A percentile compares a stretch with the other conserved stretches of the same genome.
These are phyloP conservation scores for Pycnomerus fuliginosus DNA, from an alignment of 2,888 invertebrate genomes.

Conservation along the genomic window DNA sequence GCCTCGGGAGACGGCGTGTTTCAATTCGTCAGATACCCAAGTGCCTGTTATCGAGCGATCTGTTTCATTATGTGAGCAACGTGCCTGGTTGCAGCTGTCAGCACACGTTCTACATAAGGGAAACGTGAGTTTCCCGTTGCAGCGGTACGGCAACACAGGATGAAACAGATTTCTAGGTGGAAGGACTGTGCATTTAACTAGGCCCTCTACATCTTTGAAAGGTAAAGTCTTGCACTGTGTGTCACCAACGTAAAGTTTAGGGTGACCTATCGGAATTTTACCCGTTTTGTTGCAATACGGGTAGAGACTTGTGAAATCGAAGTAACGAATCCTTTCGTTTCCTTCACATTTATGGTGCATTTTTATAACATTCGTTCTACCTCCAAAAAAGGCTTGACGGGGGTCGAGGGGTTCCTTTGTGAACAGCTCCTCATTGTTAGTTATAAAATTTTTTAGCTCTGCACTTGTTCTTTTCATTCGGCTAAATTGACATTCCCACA, in stretches of 20 bases:
- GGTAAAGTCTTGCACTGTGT: slow-evolving; percentile 6
- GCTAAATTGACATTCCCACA: slow-evolving; percentile 1
- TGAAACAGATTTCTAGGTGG: slow-evolving; percentile 6
- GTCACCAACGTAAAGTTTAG: slow-evolving; percentile 10
- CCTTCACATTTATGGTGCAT: too few relatives aligned
- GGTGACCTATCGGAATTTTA: slow-evolving; percentile 18
- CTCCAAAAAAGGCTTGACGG: too few relatives aligned
- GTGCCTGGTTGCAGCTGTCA: too few relatives aligned
- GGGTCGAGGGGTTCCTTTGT: too few relatives aligned
- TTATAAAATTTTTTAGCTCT: too few relatives aligned
- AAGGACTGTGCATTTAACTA: slow-evolving; percentile 4
- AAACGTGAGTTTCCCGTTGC: slow-evolving; percentile 6
- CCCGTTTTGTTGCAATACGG: slow-evolving; percentile 17
- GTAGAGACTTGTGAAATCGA: slow-evolving; percentile 22
- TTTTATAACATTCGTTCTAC: too few relatives aligned
- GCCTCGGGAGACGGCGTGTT: too few relatives aligned
- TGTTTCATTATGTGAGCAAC: too few relatives aligned
- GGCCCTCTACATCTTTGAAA: background rate
- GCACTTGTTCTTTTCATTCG: too few relatives aligned
- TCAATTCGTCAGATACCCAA: too few relatives aligned
- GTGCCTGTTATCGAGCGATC: too few relatives aligned
- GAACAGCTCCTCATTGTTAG: too few relatives aligned
- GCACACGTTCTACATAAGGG: slow-evolving; percentile 4
- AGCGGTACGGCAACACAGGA: slow-evolving; percentile 4
- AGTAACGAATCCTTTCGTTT: slow-evolving; percentile 20